phyloP scores from a whole-genome alignment of 2,113 vertebrate species.

The Brachionichthys hirsutus region DNA sequence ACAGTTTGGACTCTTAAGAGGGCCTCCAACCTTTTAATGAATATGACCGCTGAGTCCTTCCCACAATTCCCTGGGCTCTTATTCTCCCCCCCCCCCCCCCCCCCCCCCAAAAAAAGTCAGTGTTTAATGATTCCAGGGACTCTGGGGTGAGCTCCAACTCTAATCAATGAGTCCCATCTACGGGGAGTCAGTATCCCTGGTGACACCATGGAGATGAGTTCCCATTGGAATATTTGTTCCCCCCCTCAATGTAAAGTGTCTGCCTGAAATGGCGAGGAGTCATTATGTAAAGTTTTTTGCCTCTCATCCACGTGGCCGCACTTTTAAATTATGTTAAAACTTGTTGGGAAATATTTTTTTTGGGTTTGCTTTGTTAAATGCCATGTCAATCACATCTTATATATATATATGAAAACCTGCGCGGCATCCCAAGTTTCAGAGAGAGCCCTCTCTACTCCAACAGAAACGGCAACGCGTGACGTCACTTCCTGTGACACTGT shows the following conservation, averaged over 20 bases:
- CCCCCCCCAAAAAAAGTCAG: slow-evolving; percentile 39
- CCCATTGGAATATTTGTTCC: slow-evolving; percentile 61
- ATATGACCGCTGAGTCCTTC: slow-evolving; percentile 63
- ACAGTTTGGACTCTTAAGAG: slow-evolving; percentile 53
- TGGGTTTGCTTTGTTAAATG: no score
- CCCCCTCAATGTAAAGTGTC: slow-evolving; percentile 70
- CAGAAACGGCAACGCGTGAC: no score
- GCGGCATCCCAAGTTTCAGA: no score
- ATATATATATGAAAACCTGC: no score
- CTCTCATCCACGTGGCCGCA: slow-evolving; percentile 74
- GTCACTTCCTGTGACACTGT: no score
- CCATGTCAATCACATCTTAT: no score
- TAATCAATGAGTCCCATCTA: slow-evolving; percentile 76
- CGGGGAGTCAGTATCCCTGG: slow-evolving; percentile 66
- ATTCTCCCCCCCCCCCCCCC: slow-evolving; percentile 33
- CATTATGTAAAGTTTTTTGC: slow-evolving; percentile 75
- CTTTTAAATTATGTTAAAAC: slow-evolving; percentile 33
- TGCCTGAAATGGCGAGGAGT: slow-evolving; percentile 69
- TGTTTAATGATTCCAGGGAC: slow-evolving; percentile 75
- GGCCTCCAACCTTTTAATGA: slow-evolving; percentile 66
- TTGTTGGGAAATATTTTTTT: slow-evolving; percentile 29
- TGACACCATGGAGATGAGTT: slow-evolving; percentile 73
- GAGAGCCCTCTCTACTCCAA: no score
- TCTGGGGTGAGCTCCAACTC: slow-evolving; percentile 63
- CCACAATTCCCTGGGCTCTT: slow-evolving; percentile 58